phyloP scores from a whole-genome alignment of 2,797 vertebrate species.

The Sebastes goodei region DNA sequence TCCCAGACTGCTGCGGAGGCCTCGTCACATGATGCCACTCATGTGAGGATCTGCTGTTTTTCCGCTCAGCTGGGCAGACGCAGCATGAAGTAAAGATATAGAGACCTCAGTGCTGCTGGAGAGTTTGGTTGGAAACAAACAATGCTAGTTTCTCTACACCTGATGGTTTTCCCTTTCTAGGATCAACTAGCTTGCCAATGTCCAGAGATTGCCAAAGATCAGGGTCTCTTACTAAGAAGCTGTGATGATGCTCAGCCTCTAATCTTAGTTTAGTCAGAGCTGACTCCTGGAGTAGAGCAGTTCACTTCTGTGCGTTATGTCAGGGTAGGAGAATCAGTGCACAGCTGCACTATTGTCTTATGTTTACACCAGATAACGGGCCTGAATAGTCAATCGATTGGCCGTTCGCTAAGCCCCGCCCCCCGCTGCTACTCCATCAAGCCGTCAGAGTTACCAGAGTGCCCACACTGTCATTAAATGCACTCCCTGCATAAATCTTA shows the following conservation, averaged over 20 bases:
- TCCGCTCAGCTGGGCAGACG: slow-evolving; percentile 76
- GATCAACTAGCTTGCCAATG: not conserved
- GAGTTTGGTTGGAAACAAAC: slow-evolving; percentile 3
- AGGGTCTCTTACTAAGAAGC: slow-evolving; percentile 49
- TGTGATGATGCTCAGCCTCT: slow-evolving; percentile 44
- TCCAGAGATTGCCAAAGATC: slow-evolving; percentile 34
- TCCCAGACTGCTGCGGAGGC: slow-evolving; percentile 67
- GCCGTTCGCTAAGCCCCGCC: too few relatives aligned
- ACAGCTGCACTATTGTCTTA: not conserved
- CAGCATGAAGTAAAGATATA: slow-evolving; percentile 51
- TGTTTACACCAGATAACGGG: not conserved
- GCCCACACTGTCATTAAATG: too few relatives aligned
- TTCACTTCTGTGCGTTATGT: not conserved
- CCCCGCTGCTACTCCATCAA: too few relatives aligned
- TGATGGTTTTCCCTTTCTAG: not conserved
- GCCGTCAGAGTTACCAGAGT: too few relatives aligned
- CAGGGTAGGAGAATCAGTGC: not conserved
- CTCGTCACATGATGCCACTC: slow-evolving; percentile 81
- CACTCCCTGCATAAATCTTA: too few relatives aligned
- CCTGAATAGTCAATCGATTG: not conserved
- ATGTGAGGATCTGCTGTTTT: slow-evolving; percentile 87
- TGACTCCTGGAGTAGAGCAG: slow-evolving; percentile 6
- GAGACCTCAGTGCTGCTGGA: slow-evolving; percentile 11
- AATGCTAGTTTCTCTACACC: not conserved
- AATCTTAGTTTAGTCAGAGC: slow-evolving; percentile 54